Evolutionary conservation across 1,140 invertebrate species (phyloP).

Genomic region (Drosophila triauraria): DNA sequence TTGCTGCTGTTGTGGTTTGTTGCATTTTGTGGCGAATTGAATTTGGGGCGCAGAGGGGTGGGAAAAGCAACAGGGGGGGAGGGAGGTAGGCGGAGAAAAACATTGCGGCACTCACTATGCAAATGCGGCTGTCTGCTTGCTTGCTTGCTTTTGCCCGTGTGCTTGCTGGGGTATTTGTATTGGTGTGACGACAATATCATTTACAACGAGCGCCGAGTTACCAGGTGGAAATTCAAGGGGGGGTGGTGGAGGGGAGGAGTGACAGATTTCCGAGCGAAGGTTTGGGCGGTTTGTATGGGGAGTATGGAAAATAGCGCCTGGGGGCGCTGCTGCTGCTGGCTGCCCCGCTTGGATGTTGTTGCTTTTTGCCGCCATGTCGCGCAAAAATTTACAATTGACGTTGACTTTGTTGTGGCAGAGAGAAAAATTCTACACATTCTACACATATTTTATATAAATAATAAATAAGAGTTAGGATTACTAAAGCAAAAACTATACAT

Average conservation of each 20-base stretch:
- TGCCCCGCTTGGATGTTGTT: constrained; percentile 38
- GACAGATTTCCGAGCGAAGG: constrained; percentile 4
- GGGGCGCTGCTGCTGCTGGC: constrained; percentile 24
- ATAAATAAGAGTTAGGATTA: not conserved
- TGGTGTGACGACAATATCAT: constrained; percentile 77
- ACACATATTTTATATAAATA: too few species aligned
- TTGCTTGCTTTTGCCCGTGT: constrained; percentile 30
- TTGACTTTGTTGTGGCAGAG: constrained; percentile 28
- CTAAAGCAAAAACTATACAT: not conserved
- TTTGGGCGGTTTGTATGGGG: not conserved
- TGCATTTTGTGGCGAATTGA: constrained; percentile 62
- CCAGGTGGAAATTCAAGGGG: constrained; percentile 41
- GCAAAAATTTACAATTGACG: constrained; percentile 75
- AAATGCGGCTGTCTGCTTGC: constrained; percentile 48
- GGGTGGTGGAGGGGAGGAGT: not conserved
- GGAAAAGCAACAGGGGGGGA: not conserved
- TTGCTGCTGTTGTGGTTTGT: constrained; percentile 19
- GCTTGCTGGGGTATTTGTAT: constrained; percentile 28
- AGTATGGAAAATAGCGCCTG: constrained; percentile 30
- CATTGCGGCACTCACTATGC: constrained; percentile 58
- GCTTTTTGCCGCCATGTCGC: constrained; percentile 73
- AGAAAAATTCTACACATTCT: not conserved
- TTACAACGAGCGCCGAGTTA: constrained; percentile 67
- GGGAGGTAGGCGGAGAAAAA: constrained; percentile 1
- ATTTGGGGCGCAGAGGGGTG: constrained; percentile 1